Evolutionary conservation across 2,888 invertebrate genomes (phyloP).

Genomic region (Chrysina gloriosa): DNA sequence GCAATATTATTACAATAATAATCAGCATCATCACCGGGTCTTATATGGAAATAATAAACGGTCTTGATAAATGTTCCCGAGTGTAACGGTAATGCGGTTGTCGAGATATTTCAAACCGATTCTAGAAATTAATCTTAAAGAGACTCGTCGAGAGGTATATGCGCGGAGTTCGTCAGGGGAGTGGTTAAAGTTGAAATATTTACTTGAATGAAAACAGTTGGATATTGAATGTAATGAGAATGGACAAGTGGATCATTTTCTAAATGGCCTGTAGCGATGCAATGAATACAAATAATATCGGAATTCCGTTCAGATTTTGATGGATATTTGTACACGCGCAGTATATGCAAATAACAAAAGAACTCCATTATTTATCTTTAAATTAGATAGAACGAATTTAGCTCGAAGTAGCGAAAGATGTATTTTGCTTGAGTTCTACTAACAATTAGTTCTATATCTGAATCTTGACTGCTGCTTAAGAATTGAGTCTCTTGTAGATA

Average conservation of each 20-base stretch:
- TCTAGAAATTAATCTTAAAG: slow-evolving; percentile 33
- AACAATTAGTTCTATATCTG: no score
- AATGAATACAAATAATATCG: slow-evolving; percentile 27
- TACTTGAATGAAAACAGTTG: slow-evolving; percentile 36
- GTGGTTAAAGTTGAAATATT: slow-evolving; percentile 33
- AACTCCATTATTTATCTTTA: background rate
- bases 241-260: slow-evolving; percentile 33
- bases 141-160: background rate
- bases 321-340: background rate
- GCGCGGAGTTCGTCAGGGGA: slow-evolving; percentile 3
- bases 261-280: slow-evolving; percentile 5
- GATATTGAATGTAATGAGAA: slow-evolving; percentile 35
- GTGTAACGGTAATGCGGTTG: slow-evolving; percentile 31
- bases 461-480: no score
- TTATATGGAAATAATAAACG: slow-evolving; percentile 27
- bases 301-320: slow-evolving; percentile 15
- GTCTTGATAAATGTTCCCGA: slow-evolving; percentile 25
- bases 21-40: slow-evolving; percentile 7
- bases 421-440: no score
- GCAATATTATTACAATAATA: slow-evolving; percentile 12
- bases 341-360: background rate
- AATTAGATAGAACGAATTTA: no score
- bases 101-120: slow-evolving; percentile 36
- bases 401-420: no score
- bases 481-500: no score